Conservation (phyloP, 2,888 invertebrate species). For the Pterostichus madidus region DNA sequence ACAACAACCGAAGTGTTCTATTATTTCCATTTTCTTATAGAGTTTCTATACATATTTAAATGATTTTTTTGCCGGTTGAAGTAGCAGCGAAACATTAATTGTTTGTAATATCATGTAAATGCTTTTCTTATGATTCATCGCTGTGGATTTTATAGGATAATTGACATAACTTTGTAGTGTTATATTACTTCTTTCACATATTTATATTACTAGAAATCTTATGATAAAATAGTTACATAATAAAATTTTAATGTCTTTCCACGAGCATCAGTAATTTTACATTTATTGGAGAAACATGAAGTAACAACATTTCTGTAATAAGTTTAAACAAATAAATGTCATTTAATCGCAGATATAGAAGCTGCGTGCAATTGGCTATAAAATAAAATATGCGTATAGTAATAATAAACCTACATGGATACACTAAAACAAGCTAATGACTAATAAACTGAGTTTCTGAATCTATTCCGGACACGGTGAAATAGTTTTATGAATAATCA, state of each 20-base stretch:
- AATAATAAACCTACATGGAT: conserved; percentile 34
- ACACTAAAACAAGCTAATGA: conserved; percentile 34
- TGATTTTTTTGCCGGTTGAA: not conserved
- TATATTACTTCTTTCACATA: not conserved
- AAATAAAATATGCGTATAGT: conserved; percentile 9
- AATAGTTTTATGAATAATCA: conserved; percentile 43
- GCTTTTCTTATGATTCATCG: conserved; percentile 14
- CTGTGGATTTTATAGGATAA: conserved; percentile 26
- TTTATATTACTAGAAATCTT: not conserved
- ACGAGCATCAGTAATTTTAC: not conserved
- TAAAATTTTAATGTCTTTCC: not conserved
- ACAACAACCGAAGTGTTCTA: not conserved
- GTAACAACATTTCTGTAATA: conserved; percentile 15
- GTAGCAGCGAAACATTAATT: conserved; percentile 22
- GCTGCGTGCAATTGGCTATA: conserved; percentile 29
- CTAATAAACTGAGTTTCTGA: conserved; percentile 34
- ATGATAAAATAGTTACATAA: not conserved
- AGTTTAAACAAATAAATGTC: conserved; percentile 27
- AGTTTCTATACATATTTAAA: conserved; percentile 18
- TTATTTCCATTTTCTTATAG: conserved; percentile 22
- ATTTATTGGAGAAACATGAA: conserved; percentile 7
- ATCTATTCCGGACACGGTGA: conserved; percentile 30
- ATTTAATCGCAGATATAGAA: conserved; percentile 12
- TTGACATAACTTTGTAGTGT: conserved; percentile 25
- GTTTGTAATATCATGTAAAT: conserved; percentile 2